These are phyloP conservation scores for Clostera curtula DNA, from an alignment of 2,888 invertebrate genomes.

Conservation along the genomic window DNA sequence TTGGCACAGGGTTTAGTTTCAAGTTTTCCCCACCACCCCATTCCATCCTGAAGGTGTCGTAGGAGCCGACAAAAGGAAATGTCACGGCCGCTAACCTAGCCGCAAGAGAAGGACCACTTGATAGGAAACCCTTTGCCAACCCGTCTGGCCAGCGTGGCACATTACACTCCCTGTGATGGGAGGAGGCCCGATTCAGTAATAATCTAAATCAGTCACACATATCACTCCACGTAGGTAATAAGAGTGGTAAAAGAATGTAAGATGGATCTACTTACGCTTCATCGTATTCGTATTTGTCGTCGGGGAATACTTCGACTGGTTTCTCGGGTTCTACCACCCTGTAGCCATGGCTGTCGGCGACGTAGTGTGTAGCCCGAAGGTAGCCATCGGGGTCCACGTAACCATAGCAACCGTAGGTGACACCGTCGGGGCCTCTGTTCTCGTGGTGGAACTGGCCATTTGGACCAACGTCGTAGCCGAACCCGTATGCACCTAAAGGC, in stretches of 20 bases:
- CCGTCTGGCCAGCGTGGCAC: too few relatives aligned
- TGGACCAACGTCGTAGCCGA: conserved; percentile 85
- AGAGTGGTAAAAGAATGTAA: not conserved
- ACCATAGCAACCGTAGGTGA: conserved; percentile 88
- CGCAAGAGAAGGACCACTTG: too few relatives aligned
- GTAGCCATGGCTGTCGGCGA: conserved; percentile 86
- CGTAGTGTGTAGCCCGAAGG: conserved; percentile 82
- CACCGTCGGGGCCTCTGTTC: conserved; percentile 82
- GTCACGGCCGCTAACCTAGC: too few relatives aligned
- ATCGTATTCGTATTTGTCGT: conserved; percentile 57
- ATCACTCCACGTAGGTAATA: not conserved
- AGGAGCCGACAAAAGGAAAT: too few relatives aligned
- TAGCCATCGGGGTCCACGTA: conserved; percentile 80
- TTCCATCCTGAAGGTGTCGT: too few relatives aligned
- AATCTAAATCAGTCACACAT: not conserved
- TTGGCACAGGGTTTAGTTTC: too few relatives aligned
- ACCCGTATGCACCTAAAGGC: conserved; percentile 80
- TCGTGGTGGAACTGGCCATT: conserved; percentile 88
- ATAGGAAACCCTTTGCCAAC: too few relatives aligned
- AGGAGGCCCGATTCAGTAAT: not conserved
- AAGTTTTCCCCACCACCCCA: too few relatives aligned
- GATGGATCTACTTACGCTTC: conserved; percentile 45
- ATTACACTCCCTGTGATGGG: too few relatives aligned
- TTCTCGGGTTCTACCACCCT: conserved; percentile 81
- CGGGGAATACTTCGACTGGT: conserved; percentile 79